Evolutionary conservation across 2,113 vertebrate species (phyloP).

Genomic region (Prietella phreatophila): DNA sequence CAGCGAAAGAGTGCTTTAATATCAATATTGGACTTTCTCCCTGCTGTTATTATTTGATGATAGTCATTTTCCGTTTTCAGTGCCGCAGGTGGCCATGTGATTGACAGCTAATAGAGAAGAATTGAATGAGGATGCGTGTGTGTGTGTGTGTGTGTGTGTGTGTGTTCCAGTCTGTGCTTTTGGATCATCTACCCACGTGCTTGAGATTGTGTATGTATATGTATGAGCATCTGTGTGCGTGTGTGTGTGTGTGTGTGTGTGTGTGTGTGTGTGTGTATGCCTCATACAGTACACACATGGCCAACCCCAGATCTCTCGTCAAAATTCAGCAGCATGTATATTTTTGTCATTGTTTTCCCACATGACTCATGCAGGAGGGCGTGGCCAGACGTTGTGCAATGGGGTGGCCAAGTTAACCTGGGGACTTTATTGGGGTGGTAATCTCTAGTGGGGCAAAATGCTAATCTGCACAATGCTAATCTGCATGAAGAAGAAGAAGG

Average conservation of each 20-base stretch:
- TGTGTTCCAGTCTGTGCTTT: background rate
- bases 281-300: background rate
- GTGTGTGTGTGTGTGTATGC: background rate
- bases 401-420: background rate
- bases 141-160: constrained; percentile 6
- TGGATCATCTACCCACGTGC: background rate
- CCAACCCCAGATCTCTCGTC: background rate
- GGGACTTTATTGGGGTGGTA: background rate
- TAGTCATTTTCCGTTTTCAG: constrained; percentile 23
- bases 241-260: background rate
- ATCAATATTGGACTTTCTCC: constrained; percentile 39
- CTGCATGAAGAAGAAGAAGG: background rate
- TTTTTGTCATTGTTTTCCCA: background rate
- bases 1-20: constrained; percentile 36
- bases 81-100: constrained; percentile 17
- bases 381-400: background rate
- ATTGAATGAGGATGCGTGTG: background rate
- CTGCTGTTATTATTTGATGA: constrained; percentile 25
- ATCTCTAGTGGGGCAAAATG: background rate
- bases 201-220: background rate
- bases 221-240: background rate
- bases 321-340: background rate
- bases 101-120: constrained; percentile 17
- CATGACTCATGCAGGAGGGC: background rate
- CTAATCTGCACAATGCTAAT: background rate